A percentile compares a stretch with the other conserved stretches of the same genome.
Evolutionary conservation across 2,113 vertebrate species (phyloP).

Genomic region (Electrona antarctica): DNA sequence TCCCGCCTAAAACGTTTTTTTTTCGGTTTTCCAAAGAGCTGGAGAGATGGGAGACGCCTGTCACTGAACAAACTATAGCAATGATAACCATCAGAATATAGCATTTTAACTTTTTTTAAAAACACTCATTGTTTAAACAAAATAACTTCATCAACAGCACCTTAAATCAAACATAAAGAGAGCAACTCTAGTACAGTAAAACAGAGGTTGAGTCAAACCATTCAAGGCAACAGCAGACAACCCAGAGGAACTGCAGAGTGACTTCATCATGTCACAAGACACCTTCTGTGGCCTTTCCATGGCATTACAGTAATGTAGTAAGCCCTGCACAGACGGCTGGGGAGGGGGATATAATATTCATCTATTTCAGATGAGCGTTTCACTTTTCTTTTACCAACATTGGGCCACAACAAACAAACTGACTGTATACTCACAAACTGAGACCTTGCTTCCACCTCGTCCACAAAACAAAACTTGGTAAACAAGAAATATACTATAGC

Average conservation of each 20-base stretch:
- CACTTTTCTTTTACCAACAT: conserved; percentile 47
- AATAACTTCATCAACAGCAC: too few relatives aligned
- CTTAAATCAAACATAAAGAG: too few relatives aligned
- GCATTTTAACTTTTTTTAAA: too few relatives aligned
- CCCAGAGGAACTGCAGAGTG: conserved; percentile 48
- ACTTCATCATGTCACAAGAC: conserved; percentile 65
- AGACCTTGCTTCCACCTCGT: not conserved
- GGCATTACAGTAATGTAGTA: conserved; percentile 12
- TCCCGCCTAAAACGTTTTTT: too few relatives aligned
- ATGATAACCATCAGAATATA: too few relatives aligned
- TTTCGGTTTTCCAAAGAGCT: too few relatives aligned
- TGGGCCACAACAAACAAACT: conserved; percentile 46
- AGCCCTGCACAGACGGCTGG: conserved; percentile 31
- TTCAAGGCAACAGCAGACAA: conserved; percentile 54
- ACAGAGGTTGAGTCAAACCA: conserved; percentile 45
- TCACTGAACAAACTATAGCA: too few relatives aligned
- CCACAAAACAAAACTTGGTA: not conserved
- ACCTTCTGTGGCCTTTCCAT: conserved; percentile 67
- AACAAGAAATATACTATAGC: too few relatives aligned
- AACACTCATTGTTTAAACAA: too few relatives aligned
- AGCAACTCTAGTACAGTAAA: not conserved
- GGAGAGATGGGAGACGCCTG: too few relatives aligned
- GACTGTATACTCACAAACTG: not conserved
- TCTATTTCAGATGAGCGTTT: conserved; percentile 63
- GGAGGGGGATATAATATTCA: conserved; percentile 36